Evolutionary conservation across 2,113 vertebrate species (phyloP).

Genomic region (Montifringilla adamsi): DNA sequence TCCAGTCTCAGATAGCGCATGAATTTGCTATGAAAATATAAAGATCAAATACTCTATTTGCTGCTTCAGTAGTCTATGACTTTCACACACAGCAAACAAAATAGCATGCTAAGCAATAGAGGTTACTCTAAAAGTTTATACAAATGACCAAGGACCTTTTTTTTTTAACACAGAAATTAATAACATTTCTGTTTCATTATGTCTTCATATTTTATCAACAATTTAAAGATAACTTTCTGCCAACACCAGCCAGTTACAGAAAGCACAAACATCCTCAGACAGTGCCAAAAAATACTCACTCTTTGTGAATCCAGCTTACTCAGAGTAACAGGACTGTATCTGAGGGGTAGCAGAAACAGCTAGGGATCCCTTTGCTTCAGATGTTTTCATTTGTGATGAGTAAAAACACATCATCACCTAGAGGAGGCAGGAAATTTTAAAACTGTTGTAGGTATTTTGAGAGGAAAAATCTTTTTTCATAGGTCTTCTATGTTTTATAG

Average conservation of each 20-base stretch:
- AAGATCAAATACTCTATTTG: neutral
- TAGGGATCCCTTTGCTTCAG: neutral
- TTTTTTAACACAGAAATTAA: neutral
- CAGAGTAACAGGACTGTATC: neutral
- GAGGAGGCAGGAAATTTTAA: neutral
- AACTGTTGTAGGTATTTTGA: neutral
- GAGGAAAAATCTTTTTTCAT: neutral
- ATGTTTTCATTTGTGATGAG: neutral
- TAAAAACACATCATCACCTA: neutral
- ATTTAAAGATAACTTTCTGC: neutral
- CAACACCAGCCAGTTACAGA: neutral
- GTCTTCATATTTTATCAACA: neutral
- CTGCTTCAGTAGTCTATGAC: neutral
- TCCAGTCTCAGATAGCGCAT: neutral
- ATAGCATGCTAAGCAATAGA: neutral
- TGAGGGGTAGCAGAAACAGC: neutral
- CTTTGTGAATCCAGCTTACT: neutral
- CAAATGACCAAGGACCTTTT: neutral
- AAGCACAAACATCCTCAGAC: neutral
- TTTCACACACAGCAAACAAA: neutral
- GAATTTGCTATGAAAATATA: neutral
- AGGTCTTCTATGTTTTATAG: slow-evolving; percentile 7
- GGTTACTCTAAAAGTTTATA: neutral
- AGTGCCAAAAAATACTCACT: neutral
- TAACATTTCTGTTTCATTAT: neutral